Evolutionary conservation across 2,113 vertebrate genomes (phyloP), one percentile per base, ranked within the genome.

Genomic region (Nibea coibor): DNA sequence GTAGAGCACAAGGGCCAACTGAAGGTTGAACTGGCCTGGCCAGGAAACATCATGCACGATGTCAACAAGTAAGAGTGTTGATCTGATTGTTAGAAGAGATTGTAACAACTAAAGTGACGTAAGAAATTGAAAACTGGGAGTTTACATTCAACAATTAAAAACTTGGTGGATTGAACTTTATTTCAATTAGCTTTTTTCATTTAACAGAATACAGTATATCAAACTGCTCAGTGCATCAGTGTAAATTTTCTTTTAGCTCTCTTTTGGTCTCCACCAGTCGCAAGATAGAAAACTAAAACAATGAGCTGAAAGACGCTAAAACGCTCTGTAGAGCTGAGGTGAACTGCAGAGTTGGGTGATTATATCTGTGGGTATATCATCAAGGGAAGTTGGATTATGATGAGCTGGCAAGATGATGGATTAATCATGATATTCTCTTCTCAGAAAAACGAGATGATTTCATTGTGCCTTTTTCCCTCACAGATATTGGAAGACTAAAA

Each of bases 401-500:
- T 20, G 31, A 16, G 8, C 3, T 51, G 42, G 17, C 7, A 16
- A 24, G 65, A 50, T 50, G 10, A 68, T 16, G 28, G 69, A 65
- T n/a, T 73, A 50, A 58, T 58, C 14, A 1, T 64, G 10, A 19
- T 50, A 50, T 70, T 19, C 19, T 71, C 16, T 43, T 39, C 15
- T 58, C 0, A 66, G 28, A 17, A 31, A 26, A 59, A 42, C 19
- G 24, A 54, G 39, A 9, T 24, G 17, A 22, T 70, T 43, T 31
- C 5, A 53, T 65, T 65, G 42, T 9, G 35, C 53, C n/a, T 51
- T 47, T 87, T 39, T 83, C 45, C 39, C 15, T 39, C 24, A 35
- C 95, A 99, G 98, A 79, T 99, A 99, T 90, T 99, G 98, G 98
- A 97, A 97, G 93, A 98, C 97, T 89, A 99, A 98, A 84, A 97